Conservation (phyloP, 2,797 vertebrate species). For the Babyrousa celebensis region DNA sequence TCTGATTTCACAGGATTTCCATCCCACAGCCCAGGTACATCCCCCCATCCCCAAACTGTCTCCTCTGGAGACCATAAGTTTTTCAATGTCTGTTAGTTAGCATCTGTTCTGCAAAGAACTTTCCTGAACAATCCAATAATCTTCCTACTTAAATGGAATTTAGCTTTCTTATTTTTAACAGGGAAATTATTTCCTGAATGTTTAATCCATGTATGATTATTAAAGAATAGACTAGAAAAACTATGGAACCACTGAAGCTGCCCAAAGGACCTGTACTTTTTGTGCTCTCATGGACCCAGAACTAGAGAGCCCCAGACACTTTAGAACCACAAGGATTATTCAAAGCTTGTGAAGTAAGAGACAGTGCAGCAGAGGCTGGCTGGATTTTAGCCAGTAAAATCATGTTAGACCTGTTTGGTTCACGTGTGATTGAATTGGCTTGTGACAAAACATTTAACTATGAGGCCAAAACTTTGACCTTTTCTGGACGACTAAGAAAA, state of each 20-base stretch:
- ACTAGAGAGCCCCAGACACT: slow-evolving; percentile 27
- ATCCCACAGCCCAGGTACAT: too few species aligned
- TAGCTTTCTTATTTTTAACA: slow-evolving; percentile 29
- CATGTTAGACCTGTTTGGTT: slow-evolving; percentile 81
- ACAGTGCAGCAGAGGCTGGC: slow-evolving; percentile 15
- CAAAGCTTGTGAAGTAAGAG: slow-evolving; percentile 63
- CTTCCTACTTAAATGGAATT: not conserved
- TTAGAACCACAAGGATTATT: slow-evolving; percentile 70
- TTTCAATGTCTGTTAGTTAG: too few species aligned
- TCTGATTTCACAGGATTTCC: too few species aligned
- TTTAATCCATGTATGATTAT: slow-evolving; percentile 34
- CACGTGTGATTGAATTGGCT: slow-evolving; percentile 71
- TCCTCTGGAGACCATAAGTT: too few species aligned
- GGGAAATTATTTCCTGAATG: slow-evolving; percentile 36
- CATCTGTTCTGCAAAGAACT: not conserved
- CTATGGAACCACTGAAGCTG: not conserved
- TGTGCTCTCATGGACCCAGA: not conserved
- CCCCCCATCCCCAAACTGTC: too few species aligned
- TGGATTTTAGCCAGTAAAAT: slow-evolving; percentile 78
- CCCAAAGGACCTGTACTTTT: not conserved
- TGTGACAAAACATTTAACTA: slow-evolving; percentile 72
- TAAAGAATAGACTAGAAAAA: not conserved
- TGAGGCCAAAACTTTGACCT: slow-evolving; percentile 73
- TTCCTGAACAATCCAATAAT: slow-evolving; percentile 35
- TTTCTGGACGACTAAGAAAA: slow-evolving; percentile 73